Evolutionary conservation across 1,140 invertebrate species (phyloP).

Genomic region (Drosophila saltans): DNA sequence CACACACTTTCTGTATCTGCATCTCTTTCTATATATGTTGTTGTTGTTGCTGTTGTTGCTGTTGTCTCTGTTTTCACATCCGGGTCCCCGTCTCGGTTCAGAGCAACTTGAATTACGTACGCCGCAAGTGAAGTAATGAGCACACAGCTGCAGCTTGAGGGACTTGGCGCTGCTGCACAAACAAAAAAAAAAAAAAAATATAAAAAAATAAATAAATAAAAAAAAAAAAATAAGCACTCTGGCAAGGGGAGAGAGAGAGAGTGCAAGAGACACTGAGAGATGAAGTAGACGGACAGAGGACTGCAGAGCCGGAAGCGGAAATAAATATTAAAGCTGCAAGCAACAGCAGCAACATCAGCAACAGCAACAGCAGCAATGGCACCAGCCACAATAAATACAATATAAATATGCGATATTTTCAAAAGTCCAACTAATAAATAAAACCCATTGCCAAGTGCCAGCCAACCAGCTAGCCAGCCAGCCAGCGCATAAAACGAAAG

Average conservation of each 20-base stretch:
- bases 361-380: not conserved
- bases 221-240: not conserved
- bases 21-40: not conserved
- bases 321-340: conserved; percentile 76
- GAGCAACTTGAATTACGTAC: conserved; percentile 74
- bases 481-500: conserved; percentile 49
- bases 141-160: conserved; percentile 62
- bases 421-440: conserved; percentile 79
- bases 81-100: conserved; percentile 36
- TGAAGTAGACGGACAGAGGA: not conserved
- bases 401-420: conserved; percentile 69
- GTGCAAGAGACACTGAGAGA: not conserved
- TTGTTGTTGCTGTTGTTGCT: conserved; percentile 25
- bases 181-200: conserved; percentile 23
- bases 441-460: conserved; percentile 47
- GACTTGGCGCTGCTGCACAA: conserved; percentile 39
- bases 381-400: conserved; percentile 63
- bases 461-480: no score
- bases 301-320: conserved; percentile 52
- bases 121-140: conserved; percentile 79
- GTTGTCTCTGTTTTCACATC: conserved; percentile 33
- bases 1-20: conserved; percentile 1
- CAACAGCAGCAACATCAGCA: conserved; percentile 16
- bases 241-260: not conserved
- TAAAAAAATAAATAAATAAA: no score